Evolutionary conservation across 2,888 invertebrate species (phyloP).

Genomic region (Calephelis perditalis): DNA sequence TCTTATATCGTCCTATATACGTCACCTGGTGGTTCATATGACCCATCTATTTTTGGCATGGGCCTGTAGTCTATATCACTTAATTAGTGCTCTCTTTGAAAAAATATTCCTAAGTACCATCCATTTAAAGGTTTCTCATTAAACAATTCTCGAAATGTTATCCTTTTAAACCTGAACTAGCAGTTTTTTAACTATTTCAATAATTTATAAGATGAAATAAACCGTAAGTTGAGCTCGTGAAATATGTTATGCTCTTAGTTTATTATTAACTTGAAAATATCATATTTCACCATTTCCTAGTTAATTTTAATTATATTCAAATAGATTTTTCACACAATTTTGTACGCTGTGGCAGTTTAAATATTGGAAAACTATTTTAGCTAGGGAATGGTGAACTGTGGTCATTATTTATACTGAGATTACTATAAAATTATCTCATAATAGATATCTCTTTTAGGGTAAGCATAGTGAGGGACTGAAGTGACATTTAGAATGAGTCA

Average conservation of each 20-base stretch:
- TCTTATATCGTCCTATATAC: no score
- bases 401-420: constrained; percentile 10
- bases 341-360: constrained; percentile 16
- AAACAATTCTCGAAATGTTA: no score
- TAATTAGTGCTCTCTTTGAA: no score
- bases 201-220: no score
- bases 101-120: no score
- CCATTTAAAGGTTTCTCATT: no score
- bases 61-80: no score
- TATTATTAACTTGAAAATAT: background rate
- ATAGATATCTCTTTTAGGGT: constrained; percentile 4
- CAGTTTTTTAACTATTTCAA: no score
- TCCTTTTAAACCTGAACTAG: no score
- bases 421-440: constrained; percentile 1
- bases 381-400: constrained; percentile 6
- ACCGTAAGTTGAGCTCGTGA: no score
- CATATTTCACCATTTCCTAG: background rate
- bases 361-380: constrained; percentile 13
- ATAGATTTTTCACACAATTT: constrained; percentile 18
- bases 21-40: no score
- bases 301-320: constrained; percentile 7
- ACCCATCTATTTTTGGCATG: no score
- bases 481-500: background rate
- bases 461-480: constrained; percentile 5
- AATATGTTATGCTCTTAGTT: background rate